phyloP scores from a whole-genome alignment of 2,797 vertebrate species.

The Lophotriccus pileatus region DNA sequence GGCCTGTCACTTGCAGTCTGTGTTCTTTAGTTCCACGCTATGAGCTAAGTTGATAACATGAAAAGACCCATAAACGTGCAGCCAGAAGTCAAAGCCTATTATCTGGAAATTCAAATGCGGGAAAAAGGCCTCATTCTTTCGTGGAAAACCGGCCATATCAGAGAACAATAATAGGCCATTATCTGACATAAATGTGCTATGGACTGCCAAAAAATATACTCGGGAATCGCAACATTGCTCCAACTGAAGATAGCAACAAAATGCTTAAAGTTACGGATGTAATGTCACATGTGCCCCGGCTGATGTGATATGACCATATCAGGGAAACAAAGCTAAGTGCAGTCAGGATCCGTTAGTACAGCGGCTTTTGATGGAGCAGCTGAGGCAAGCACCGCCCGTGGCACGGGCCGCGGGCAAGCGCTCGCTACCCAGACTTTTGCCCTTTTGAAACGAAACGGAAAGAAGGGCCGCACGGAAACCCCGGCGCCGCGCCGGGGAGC shows the following conservation, averaged over 20 bases:
- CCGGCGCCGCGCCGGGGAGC: constrained; percentile 64
- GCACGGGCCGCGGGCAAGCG: constrained; percentile 84
- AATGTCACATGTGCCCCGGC: constrained; percentile 88
- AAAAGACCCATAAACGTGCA: constrained; percentile 99
- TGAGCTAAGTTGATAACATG: constrained; percentile 99
- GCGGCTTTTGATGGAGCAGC: constrained; percentile 90
- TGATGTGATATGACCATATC: constrained; percentile 95
- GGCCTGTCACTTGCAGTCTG: constrained; percentile 99
- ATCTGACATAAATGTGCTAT: constrained; percentile 87
- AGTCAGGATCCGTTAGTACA: constrained; percentile 94
- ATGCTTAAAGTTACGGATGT: constrained; percentile 87
- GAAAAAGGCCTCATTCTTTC: constrained; percentile 79
- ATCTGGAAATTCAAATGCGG: constrained; percentile 96
- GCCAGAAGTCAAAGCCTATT: constrained; percentile 99
- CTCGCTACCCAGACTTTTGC: constrained; percentile 84
- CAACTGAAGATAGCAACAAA: constrained; percentile 84
- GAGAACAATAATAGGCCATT: constrained; percentile 90
- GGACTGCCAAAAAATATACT: constrained; percentile 86
- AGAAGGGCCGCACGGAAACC: constrained; percentile 52
- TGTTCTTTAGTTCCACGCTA: constrained; percentile 97
- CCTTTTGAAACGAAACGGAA: constrained; percentile 90
- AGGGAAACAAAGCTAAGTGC: constrained; percentile 95
- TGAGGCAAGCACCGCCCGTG: constrained; percentile 89
- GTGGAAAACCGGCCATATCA: constrained; percentile 86
- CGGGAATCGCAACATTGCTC: constrained; percentile 83